phyloP scores from a whole-genome alignment of 1,140 invertebrate genomes.

The Scaptodrosophila lebanonensis region DNA sequence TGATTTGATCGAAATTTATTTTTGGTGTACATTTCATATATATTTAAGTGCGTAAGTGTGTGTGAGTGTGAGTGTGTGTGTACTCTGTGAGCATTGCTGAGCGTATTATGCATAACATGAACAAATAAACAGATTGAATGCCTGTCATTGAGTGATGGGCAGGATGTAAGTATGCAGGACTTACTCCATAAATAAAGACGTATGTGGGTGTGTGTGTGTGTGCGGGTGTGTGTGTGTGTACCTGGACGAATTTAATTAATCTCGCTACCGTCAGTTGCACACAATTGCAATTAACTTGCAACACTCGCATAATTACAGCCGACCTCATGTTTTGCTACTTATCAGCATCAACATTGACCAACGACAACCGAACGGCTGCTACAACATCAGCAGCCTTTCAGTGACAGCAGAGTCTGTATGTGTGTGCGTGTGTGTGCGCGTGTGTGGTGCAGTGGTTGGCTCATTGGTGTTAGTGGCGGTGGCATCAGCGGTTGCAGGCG shows the following conservation, averaged over 20 bases:
- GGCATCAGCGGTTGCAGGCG: conserved; percentile 59
- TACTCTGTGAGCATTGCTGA: conserved; percentile 10
- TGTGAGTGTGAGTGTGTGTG: background rate
- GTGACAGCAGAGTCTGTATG: conserved; percentile 32
- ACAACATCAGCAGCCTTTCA: conserved; percentile 14
- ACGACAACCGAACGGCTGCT: conserved; percentile 9
- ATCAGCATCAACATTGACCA: conserved; percentile 75
- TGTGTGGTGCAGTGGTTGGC: conserved; percentile 48
- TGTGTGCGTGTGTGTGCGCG: background rate
- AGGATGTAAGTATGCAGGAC: background rate
- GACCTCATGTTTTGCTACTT: conserved; percentile 76
- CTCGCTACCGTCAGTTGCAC: conserved; percentile 75
- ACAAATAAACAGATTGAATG: conserved; percentile 64
- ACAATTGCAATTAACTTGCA: conserved; percentile 77
- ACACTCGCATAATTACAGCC: conserved; percentile 75
- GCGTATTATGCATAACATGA: conserved; percentile 24
- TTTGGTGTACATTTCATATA: conserved; percentile 42
- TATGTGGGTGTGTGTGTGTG: conserved; percentile 5
- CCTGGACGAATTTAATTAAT: conserved; percentile 75
- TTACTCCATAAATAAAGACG: background rate
- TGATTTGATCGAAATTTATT: no score
- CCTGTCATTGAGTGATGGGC: conserved; percentile 61
- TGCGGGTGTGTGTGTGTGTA: conserved; percentile 9
- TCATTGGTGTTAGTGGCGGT: conserved; percentile 68
- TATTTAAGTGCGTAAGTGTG: no score